Conservation (phyloP, 2,113 vertebrate species). For the Felis chaus region DNA sequence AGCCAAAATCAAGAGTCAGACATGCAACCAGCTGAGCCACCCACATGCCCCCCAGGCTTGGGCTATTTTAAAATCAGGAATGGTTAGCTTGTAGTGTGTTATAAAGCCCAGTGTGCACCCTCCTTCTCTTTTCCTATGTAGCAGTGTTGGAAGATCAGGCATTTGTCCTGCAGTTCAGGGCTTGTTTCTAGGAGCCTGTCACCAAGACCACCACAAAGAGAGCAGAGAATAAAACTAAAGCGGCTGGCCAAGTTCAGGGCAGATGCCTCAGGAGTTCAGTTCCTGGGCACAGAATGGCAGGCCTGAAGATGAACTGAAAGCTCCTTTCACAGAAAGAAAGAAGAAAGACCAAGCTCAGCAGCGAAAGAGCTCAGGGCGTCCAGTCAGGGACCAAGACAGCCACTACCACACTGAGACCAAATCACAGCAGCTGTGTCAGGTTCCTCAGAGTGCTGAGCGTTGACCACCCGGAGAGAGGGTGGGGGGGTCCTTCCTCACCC, state of each 20-base stretch:
- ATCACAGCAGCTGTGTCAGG: background rate
- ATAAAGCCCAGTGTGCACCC: background rate
- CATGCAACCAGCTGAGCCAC: no score
- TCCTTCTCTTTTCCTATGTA: constrained; percentile 8
- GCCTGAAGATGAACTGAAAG: background rate
- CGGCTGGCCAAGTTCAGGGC: background rate
- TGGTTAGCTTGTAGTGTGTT: constrained; percentile 10
- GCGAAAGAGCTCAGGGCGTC: background rate
- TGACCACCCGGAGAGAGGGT: no score
- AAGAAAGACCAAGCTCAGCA: background rate
- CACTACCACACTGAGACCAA: background rate
- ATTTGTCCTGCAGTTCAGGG: constrained; percentile 1
- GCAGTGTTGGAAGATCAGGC: background rate
- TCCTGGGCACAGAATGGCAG: constrained; percentile 4
- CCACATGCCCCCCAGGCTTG: background rate
- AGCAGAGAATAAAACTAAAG: constrained; percentile 27
- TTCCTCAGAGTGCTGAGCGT: background rate
- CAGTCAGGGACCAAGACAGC: background rate
- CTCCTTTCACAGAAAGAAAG: background rate
- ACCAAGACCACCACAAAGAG: constrained; percentile 42
- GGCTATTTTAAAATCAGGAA: background rate
- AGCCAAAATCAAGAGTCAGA: no score
- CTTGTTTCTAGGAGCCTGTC: constrained; percentile 39
- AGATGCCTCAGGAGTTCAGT: background rate
- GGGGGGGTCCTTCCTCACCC: background rate